Evolutionary conservation across 2,888 invertebrate genomes (phyloP), one percentile per base, ranked within the genome.

Genomic region (Plemyria rubiginata): DNA sequence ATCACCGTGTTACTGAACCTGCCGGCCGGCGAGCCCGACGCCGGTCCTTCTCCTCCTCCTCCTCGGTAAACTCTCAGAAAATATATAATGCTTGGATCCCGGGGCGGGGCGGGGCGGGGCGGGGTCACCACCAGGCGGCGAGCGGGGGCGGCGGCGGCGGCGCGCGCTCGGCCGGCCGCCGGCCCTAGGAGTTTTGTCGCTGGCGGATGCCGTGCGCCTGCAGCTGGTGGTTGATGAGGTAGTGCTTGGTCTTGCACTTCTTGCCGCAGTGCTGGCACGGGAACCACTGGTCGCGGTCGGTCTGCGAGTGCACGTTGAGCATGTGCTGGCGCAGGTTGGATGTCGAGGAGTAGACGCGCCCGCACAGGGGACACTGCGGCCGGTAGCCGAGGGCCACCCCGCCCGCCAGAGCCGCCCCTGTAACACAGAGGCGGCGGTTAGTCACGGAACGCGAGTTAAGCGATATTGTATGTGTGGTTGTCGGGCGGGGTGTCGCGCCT

Each of bases 261-360:
- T 95, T 95, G 81, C 95, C 95, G 93, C 96, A 95, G 81, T 95
- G 94, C 84, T 94, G 94, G 90, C 96, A 96, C 80, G 94, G 94
- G 81, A 94, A 95, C 95, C 95, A 95, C 84, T 94, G 94, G 84
- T 95, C 95, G 80, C 95, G 94, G 80, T 95, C 94, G 76, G 95
- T 94, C 88, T 94, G 94, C 84, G 94, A 94, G 92, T 96, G 96
- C 85, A 96, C 95, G 89, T 96, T 96, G 90, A 95, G 95, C 89
- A 95, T 94, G 90, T 96, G 96, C 92, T 96, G 95, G 86, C 95
- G 94, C 83, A 96, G 94, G 93, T 96, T 96, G 92, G 95, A 95
- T 77, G 94, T 94, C 83, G 95, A 95, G 80, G 95, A 95, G 93
- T 95, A 95, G 88, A 94, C 94, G 85, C 95, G 94, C 84, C 95